Percentiles rank a stretch among this genome's conserved stretches.
These are phyloP conservation scores for Glareola pratincola DNA, from an alignment of 2,113 vertebrate species.

Conservation along the genomic window DNA sequence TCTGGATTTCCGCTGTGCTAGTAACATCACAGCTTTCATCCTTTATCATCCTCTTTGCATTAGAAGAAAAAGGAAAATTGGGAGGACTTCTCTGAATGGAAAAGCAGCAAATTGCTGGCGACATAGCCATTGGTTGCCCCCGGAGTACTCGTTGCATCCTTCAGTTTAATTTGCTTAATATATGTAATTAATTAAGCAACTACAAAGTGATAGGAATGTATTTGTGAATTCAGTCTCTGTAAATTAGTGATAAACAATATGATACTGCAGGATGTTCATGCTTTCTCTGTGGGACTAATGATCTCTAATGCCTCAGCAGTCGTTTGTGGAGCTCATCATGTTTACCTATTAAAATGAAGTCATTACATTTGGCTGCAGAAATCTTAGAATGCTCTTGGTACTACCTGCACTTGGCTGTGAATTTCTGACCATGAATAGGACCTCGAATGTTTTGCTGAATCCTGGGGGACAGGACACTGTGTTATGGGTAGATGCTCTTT, in stretches of 20 bases:
- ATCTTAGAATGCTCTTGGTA: background rate
- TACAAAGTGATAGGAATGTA: slow-evolving; percentile 19
- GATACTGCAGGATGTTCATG: background rate
- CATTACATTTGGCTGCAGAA: background rate
- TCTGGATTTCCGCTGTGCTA: background rate
- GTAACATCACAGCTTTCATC: background rate
- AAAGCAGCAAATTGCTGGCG: background rate
- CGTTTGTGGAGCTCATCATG: background rate
- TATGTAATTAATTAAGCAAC: slow-evolving; percentile 47
- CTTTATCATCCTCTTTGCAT: background rate
- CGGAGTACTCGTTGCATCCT: background rate
- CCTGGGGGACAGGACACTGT: background rate
- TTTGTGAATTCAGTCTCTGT: slow-evolving; percentile 29
- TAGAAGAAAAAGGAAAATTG: background rate
- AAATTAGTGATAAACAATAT: slow-evolving; percentile 17
- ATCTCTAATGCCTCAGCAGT: slow-evolving; percentile 1
- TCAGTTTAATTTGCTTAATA: slow-evolving; percentile 47
- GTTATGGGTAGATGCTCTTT: background rate
- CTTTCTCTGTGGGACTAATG: slow-evolving; percentile 14
- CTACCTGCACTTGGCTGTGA: background rate
- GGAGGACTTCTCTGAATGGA: background rate
- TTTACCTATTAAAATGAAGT: slow-evolving; percentile 35
- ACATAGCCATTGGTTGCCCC: background rate
- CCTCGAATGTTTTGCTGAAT: background rate
- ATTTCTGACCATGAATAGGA: background rate